Base-by-base conservation (phyloP, 2,797 vertebrate genomes). In the Smutsia temminckii region DNA sequence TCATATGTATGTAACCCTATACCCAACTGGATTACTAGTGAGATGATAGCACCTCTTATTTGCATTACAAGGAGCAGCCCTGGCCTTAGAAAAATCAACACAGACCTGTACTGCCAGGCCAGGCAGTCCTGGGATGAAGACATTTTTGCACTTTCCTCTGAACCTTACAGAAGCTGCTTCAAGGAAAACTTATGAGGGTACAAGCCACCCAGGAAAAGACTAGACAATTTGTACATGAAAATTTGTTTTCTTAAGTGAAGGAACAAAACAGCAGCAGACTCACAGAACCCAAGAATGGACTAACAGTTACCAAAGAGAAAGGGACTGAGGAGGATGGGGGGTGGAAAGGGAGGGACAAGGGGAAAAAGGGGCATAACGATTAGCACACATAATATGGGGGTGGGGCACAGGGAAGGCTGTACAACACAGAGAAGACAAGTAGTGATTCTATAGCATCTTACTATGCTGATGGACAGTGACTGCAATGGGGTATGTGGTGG, bases 61-160 rank as follows among this genome's bases (percentile, higher is more conserved):
- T 81, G 10, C 2, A 46, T 55, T 9, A 5, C 2, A 1, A 51
- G n/a, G 55, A 79, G 0, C 20, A 46, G 1, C 2, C 2, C 1
- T 12, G 20, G 18, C 29, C 8, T 63, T 59, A 32, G 20, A 69
- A 55, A 55, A 68, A 25, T n/a, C 18, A 64, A 42, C 4, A 53
- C 51, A 94, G 12, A 42, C 18, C 8, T 42, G 17, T 0, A 4
- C 17, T 32, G 1, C 18, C 34, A 59, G 11, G 5, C 17, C 37
- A 10, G 4, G 12, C 27, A n/a, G 6, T 13, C 4, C 2, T 7
- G 37, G 12, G 5, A 59, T 4, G 7, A 40, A 9, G 37, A 46
- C 2, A 25, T 18, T 29, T 2, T 1, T 40, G 5, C 8, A 8
- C 37, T 25, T 77, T 12, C 13, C 14, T 5, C 17, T 79, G 37